A percentile compares a stretch with the other conserved stretches of the same genome.
phyloP scores from a whole-genome alignment of 2,888 invertebrate species.

The Phania funesta region DNA sequence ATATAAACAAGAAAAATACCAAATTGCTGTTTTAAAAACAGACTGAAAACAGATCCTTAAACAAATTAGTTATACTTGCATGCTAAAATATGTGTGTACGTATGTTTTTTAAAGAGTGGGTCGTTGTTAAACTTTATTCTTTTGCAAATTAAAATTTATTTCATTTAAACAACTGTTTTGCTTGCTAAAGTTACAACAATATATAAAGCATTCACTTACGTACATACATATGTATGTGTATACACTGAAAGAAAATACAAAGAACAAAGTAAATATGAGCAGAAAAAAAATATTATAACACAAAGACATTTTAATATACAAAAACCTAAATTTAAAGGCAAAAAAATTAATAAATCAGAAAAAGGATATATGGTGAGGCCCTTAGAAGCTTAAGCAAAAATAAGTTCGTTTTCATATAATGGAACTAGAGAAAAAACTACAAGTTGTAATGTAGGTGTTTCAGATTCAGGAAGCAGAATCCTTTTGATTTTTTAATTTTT shows the following conservation, averaged over 20 bases:
- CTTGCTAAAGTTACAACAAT: slow-evolving; percentile 26
- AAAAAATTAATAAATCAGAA: not conserved
- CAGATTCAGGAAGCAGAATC: no score
- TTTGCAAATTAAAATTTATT: slow-evolving; percentile 28
- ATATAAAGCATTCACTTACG: not conserved
- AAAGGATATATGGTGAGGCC: slow-evolving; percentile 24
- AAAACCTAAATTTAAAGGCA: no score
- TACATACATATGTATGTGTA: no score
- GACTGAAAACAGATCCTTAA: slow-evolving; percentile 29
- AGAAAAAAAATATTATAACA: no score
- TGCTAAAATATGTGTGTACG: not conserved
- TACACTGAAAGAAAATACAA: slow-evolving; percentile 4
- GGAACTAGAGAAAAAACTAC: not conserved
- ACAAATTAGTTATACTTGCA: slow-evolving; percentile 43
- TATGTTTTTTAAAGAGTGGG: not conserved
- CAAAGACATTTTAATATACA: no score
- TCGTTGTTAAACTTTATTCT: slow-evolving; percentile 4
- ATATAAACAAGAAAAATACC: not conserved
- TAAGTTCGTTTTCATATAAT: not conserved
- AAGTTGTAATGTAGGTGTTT: not conserved
- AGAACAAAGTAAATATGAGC: not conserved
- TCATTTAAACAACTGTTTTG: slow-evolving; percentile 33
- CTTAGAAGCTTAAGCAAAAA: not conserved
- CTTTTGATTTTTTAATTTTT: no score
- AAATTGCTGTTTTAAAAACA: not conserved